These are phyloP conservation scores for Zaprionus capensis DNA, from an alignment of 1,140 invertebrate genomes.

Conservation along the genomic window DNA sequence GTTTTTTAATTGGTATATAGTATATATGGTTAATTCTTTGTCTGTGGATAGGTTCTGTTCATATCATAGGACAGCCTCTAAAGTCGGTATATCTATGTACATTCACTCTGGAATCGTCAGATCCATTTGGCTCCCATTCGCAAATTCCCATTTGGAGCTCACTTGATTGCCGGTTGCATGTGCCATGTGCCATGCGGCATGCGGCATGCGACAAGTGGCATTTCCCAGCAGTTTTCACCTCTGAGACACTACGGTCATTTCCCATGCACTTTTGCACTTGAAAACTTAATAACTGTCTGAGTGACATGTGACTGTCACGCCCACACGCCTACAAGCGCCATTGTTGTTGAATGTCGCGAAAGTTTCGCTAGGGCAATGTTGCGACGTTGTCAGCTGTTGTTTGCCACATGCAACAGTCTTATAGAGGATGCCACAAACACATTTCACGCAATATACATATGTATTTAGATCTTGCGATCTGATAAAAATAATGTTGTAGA, in stretches of 20 bases:
- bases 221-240: constrained; percentile 8
- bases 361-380: constrained; percentile 40
- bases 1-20: too few species aligned
- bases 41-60: too few species aligned
- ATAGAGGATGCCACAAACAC: neutral
- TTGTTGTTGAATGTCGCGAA: constrained; percentile 55
- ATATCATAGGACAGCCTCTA: neutral
- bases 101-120: neutral
- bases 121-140: neutral
- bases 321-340: constrained; percentile 57
- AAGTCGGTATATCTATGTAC: neutral
- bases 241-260: constrained; percentile 18
- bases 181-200: neutral
- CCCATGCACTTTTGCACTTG: constrained; percentile 44
- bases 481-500: neutral
- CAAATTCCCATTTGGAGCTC: neutral
- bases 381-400: constrained; percentile 9
- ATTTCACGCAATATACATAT: neutral
- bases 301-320: constrained; percentile 55
- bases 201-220: neutral
- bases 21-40: too few species aligned
- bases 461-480: constrained; percentile 1
- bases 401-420: constrained; percentile 16
- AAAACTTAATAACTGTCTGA: constrained; percentile 40
- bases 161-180: neutral